Conservation (phyloP, 2,888 invertebrate species). For the Teinopalpus imperialis region DNA sequence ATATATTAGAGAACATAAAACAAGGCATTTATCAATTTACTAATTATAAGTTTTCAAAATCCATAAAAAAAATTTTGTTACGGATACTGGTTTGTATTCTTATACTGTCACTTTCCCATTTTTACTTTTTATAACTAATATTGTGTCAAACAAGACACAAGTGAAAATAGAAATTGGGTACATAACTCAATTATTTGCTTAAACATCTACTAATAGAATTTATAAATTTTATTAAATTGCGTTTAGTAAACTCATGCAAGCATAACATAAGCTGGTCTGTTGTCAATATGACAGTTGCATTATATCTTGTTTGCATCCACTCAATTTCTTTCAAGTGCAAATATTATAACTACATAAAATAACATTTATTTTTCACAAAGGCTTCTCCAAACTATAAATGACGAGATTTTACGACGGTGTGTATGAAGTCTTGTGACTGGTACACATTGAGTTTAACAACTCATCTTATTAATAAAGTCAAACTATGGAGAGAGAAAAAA, state of each 20-base stretch:
- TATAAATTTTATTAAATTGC: conserved; percentile 36
- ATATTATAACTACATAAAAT: conserved; percentile 17
- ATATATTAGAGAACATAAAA: no score
- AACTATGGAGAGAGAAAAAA: no score
- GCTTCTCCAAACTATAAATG: conserved; percentile 3
- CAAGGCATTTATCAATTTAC: no score
- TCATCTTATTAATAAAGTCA: no score
- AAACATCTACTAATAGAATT: conserved; percentile 33
- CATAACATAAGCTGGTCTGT: conserved; percentile 1
- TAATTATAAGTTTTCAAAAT: no score
- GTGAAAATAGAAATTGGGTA: no score
- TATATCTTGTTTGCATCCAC: conserved; percentile 19
- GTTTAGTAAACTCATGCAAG: conserved; percentile 20
- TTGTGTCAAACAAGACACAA: no score
- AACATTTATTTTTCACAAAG: conserved; percentile 16
- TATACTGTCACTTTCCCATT: no score
- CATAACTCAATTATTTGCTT: conserved; percentile 35
- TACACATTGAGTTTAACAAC: no score
- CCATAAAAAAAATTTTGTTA: no score
- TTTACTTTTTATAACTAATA: no score
- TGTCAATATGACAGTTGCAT: conserved; percentile 16
- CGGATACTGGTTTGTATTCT: no score
- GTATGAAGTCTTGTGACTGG: neutral
- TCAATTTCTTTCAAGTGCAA: conserved; percentile 15
- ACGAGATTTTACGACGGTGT: neutral